Base-by-base conservation (phyloP, 1,140 invertebrate genomes). In the Drosophila pseudoananassae region DNA sequence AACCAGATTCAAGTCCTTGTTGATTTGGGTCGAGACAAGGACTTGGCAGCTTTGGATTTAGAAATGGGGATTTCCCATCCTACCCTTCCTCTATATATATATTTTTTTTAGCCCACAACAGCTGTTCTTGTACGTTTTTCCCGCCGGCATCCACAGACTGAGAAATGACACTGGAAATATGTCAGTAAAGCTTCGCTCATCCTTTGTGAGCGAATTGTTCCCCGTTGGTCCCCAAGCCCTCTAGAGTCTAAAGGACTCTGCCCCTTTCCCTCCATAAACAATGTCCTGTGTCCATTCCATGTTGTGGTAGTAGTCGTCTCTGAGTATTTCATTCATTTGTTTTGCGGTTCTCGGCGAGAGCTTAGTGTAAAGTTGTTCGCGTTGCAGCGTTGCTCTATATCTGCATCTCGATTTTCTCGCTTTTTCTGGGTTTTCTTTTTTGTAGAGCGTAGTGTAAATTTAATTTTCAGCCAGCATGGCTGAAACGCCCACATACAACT, bases 21-120 rank as follows among this genome's bases (percentile, higher is more conserved):
- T 87, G 82, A 87, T 88, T 78, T 88, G 83, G 78, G 83, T 85
- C 82, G 74, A 63, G 60, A 85, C 82, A 63, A 80, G 78, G 74
- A 87, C 82, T 87, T 82, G 78, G 78, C 77, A 66, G 81, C 81
- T 87, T 81, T 65, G 54, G 29, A 58, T 75, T 49, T 49, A 1
- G 31, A 17, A 31, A 5, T 10, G 10, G 46, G 10, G 15, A 4
- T 33, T 10, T 38, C 9, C 25, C 17, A 12, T 33, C 53, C 36
- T 3, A 14, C 14, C 14, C 14, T 14, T 38, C 36, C 20, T 20
- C 3, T 20, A 20, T 20, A 20, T 20, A 20, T 20, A 10, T 8
- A 53, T 63, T 74, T 49, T 54, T 51, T 9, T 29, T 4, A 3
- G 31, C 36, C 27, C n/a, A 25, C 61, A 38, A 23, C 55, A 38